phyloP scores from a whole-genome alignment of 2,888 invertebrate species.

The Andricus quercusramuli region DNA sequence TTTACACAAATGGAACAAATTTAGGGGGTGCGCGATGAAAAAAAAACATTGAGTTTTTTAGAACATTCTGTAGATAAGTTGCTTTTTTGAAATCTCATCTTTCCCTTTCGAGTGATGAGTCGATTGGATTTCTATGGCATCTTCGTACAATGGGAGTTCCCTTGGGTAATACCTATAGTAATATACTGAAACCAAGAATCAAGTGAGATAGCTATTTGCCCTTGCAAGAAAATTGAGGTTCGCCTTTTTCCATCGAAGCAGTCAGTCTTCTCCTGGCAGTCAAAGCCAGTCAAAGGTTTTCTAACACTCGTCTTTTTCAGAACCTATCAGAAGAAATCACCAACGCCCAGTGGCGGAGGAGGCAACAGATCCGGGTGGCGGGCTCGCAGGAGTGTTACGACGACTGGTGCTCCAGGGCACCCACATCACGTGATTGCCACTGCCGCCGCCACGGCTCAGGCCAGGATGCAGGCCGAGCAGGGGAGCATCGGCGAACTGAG shows the following conservation, averaged over 20 bases:
- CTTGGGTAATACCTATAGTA: background rate
- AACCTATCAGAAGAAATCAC: conserved; percentile 77
- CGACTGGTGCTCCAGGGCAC: conserved; percentile 74
- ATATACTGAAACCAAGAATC: conserved; percentile 5
- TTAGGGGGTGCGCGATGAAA: too few relatives aligned
- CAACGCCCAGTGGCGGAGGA: conserved; percentile 73
- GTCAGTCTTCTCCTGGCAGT: background rate
- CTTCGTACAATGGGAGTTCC: background rate
- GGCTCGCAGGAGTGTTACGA: conserved; percentile 76
- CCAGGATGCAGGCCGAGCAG: conserved; percentile 95
- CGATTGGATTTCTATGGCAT: conserved; percentile 25
- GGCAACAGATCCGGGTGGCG: conserved; percentile 75
- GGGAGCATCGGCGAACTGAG: conserved; percentile 94
- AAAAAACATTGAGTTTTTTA: too few relatives aligned
- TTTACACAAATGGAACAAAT: too few relatives aligned
- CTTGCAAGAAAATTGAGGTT: conserved; percentile 27
- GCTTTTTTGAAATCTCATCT: background rate
- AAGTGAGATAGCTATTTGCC: conserved; percentile 18
- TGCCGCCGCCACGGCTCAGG: conserved; percentile 76
- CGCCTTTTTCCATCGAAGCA: conserved; percentile 10
- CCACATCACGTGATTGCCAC: conserved; percentile 76
- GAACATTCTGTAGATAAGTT: background rate
- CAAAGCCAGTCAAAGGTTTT: background rate
- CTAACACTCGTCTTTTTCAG: conserved; percentile 61
- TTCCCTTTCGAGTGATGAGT: background rate